Evolutionary conservation across 2,797 vertebrate species (phyloP).

Genomic region (Tadarida brasiliensis): DNA sequence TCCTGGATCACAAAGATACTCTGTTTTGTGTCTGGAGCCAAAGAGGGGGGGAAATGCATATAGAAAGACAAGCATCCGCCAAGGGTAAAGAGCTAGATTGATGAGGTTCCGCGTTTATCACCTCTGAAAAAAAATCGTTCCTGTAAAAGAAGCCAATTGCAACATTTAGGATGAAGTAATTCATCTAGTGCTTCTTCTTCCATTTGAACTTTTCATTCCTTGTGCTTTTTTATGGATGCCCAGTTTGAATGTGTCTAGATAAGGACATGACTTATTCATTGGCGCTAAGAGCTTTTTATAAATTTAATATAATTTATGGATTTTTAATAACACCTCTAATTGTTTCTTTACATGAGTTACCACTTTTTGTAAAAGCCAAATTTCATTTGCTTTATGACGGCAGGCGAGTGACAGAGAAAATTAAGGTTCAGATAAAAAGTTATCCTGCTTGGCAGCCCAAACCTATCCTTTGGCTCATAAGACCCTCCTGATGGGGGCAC

Average conservation of each 20-base stretch:
- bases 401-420: conserved; percentile 70
- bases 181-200: conserved; percentile 84
- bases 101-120: conserved; percentile 85
- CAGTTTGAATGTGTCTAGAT: conserved; percentile 82
- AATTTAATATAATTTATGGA: conserved; percentile 84
- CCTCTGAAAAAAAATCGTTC: conserved; percentile 83
- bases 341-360: conserved; percentile 79
- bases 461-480: conserved; percentile 48
- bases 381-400: conserved; percentile 78
- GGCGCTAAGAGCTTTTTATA: conserved; percentile 87
- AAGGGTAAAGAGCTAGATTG: conserved; percentile 87
- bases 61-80: conserved; percentile 82
- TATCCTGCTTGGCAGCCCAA: conserved; percentile 57
- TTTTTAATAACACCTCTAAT: conserved; percentile 81
- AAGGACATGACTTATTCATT: conserved; percentile 84
- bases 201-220: conserved; percentile 85
- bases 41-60: conserved; percentile 67
- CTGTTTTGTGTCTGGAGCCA: conserved; percentile 83
- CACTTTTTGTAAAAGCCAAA: conserved; percentile 79
- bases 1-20: conserved; percentile 85
- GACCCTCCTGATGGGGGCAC: conserved; percentile 19
- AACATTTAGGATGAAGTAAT: conserved; percentile 87
- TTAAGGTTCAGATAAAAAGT: conserved; percentile 73
- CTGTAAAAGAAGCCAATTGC: conserved; percentile 84
- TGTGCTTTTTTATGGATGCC: conserved; percentile 81